These are phyloP conservation scores for Oncorhynchus masou DNA, from an alignment of 2,113 vertebrate species.

Conservation along the genomic window DNA sequence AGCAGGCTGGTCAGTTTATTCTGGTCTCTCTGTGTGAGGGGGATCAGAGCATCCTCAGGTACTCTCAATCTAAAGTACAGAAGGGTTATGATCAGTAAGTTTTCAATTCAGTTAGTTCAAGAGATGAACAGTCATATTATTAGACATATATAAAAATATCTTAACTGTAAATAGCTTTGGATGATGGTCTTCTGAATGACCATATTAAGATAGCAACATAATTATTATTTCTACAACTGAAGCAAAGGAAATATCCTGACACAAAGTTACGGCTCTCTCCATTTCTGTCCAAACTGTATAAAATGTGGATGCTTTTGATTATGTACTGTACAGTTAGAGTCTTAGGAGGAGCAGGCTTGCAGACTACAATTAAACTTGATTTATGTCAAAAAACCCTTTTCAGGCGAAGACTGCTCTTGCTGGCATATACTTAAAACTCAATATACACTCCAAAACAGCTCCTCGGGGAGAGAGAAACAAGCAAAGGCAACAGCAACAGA, in stretches of 20 bases:
- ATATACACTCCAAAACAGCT: conserved; percentile 47
- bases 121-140: neutral
- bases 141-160: too few species aligned
- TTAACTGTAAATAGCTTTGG: too few species aligned
- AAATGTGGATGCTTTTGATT: neutral
- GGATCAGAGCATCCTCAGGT: conserved; percentile 79
- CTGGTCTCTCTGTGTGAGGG: conserved; percentile 82
- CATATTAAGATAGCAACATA: neutral
- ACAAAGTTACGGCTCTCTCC: too few species aligned
- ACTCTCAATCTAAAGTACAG: conserved; percentile 77
- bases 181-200: neutral
- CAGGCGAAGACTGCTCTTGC: conserved; percentile 46
- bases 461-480: conserved; percentile 37
- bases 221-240: neutral
- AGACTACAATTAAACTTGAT: conserved; percentile 50
- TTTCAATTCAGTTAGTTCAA: too few species aligned
- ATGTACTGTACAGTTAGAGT: conserved; percentile 26
- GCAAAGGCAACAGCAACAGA: conserved; percentile 61
- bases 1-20: conserved; percentile 84
- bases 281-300: neutral
- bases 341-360: conserved; percentile 15
- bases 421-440: conserved; percentile 65
- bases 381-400: conserved; percentile 39
- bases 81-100: neutral
- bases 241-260: neutral